Evolutionary conservation across 2,888 invertebrate genomes (phyloP).

Genomic region (Drosophila imparisetae): DNA sequence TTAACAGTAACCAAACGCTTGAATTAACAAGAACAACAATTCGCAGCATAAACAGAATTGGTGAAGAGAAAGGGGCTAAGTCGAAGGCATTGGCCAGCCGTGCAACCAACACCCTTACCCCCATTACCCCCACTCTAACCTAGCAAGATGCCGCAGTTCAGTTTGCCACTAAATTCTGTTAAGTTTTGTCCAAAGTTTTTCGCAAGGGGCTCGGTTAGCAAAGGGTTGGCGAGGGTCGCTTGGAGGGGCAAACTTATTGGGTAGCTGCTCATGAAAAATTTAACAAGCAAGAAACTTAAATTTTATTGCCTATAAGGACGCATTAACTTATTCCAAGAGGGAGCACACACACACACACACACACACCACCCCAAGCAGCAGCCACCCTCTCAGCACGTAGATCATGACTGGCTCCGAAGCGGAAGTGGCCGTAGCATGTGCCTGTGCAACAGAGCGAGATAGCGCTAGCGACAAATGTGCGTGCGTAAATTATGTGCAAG

Average conservation of each 20-base stretch:
- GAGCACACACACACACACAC: neutral
- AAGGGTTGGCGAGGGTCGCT: neutral
- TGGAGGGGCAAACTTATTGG: slow-evolving; percentile 40
- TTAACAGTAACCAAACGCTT: slow-evolving; percentile 72
- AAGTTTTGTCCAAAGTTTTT: slow-evolving; percentile 73
- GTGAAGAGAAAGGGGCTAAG: neutral
- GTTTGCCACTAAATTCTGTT: slow-evolving; percentile 72
- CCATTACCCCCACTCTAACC: neutral
- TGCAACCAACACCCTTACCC: slow-evolving; percentile 25
- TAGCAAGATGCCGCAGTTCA: slow-evolving; percentile 38
- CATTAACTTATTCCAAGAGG: slow-evolving; percentile 72
- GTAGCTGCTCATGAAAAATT: slow-evolving; percentile 70
- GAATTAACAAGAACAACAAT: slow-evolving; percentile 74
- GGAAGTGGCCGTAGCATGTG: slow-evolving; percentile 28
- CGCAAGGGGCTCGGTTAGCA: slow-evolving; percentile 1
- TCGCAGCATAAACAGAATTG: slow-evolving; percentile 1
- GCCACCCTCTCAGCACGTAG: neutral
- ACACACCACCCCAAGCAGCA: neutral
- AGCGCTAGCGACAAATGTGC: slow-evolving; percentile 71
- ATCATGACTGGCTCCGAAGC: slow-evolving; percentile 14
- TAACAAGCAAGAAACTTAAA: slow-evolving; percentile 75
- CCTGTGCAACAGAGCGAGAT: slow-evolving; percentile 41
- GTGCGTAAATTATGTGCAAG: slow-evolving; percentile 70
- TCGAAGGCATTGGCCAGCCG: slow-evolving; percentile 45
- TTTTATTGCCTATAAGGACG: slow-evolving; percentile 81